Conservation (phyloP, 2,113 vertebrate genomes). For the Cathartes aura region DNA sequence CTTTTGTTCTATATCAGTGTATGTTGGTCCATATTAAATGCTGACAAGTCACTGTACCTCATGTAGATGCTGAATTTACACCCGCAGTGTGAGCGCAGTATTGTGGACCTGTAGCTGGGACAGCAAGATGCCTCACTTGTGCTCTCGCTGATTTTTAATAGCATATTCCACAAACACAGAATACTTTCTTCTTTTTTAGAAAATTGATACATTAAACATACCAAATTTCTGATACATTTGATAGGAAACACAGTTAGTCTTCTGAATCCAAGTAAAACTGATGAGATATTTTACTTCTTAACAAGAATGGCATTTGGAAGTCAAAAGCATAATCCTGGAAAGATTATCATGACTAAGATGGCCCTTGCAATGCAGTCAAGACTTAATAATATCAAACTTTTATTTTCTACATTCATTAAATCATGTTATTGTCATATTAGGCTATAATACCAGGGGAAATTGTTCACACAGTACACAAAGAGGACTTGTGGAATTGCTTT, state of each 20-base stretch:
- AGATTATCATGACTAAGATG: background rate
- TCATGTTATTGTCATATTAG: background rate
- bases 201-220: conserved; percentile 28
- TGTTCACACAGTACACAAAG: background rate
- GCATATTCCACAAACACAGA: conserved; percentile 54
- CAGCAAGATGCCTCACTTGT: conserved; percentile 73
- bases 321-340: background rate
- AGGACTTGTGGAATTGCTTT: background rate
- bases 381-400: background rate
- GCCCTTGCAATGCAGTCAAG: conserved; percentile 17
- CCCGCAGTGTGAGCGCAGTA: conserved; percentile 75
- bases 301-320: conserved; percentile 26
- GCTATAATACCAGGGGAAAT: background rate
- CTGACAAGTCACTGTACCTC: conserved; percentile 91
- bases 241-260: conserved; percentile 49
- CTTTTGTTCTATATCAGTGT: conserved; percentile 82
- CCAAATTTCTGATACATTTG: conserved; percentile 27
- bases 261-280: conserved; percentile 38
- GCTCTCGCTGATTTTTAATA: conserved; percentile 38
- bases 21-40: conserved; percentile 87
- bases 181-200: conserved; percentile 21
- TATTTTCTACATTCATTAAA: background rate
- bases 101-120: conserved; percentile 74
- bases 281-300: conserved; percentile 2
- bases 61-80: conserved; percentile 85